Conservation (phyloP, 2,797 vertebrate species). For the Myotis pilosus region DNA sequence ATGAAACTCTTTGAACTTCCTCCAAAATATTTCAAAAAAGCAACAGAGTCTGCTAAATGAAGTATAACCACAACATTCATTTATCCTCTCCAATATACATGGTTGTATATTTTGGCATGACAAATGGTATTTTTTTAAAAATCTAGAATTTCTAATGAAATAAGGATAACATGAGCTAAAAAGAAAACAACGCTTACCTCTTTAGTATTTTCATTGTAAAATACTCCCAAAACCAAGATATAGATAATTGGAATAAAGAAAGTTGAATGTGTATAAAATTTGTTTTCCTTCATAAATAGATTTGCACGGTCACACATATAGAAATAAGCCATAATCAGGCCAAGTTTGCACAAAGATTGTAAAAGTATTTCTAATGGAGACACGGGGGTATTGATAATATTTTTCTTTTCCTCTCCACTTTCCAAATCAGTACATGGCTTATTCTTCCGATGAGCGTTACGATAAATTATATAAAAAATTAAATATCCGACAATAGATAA, state of each 20-base stretch:
- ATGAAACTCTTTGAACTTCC: neutral
- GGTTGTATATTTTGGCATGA: neutral
- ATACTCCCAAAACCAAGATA: slow-evolving; percentile 95
- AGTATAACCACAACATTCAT: neutral
- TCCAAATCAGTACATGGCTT: slow-evolving; percentile 90
- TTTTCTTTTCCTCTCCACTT: slow-evolving; percentile 96
- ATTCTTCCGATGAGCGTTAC: slow-evolving; percentile 88
- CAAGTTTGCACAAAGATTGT: slow-evolving; percentile 93
- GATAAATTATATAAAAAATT: slow-evolving; percentile 88
- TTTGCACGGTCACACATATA: slow-evolving; percentile 97
- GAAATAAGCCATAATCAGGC: slow-evolving; percentile 98
- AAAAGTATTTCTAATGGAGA: slow-evolving; percentile 88
- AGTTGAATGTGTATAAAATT: slow-evolving; percentile 97
- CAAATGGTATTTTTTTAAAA: neutral
- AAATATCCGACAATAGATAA: slow-evolving; percentile 87
- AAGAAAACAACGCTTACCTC: slow-evolving; percentile 88
- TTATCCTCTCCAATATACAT: neutral
- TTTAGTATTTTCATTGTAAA: slow-evolving; percentile 96
- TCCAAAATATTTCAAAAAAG: neutral
- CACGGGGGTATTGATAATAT: slow-evolving; percentile 79
- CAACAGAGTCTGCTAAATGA: neutral
- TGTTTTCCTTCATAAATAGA: slow-evolving; percentile 99
- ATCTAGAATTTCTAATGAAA: neutral
- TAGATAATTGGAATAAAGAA: slow-evolving; percentile 98
- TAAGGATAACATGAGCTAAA: slow-evolving; percentile 3